Percentiles rank a stretch among this genome's conserved stretches.
phyloP scores from a whole-genome alignment of 2,113 vertebrate genomes.

The Albula glossodonta region DNA sequence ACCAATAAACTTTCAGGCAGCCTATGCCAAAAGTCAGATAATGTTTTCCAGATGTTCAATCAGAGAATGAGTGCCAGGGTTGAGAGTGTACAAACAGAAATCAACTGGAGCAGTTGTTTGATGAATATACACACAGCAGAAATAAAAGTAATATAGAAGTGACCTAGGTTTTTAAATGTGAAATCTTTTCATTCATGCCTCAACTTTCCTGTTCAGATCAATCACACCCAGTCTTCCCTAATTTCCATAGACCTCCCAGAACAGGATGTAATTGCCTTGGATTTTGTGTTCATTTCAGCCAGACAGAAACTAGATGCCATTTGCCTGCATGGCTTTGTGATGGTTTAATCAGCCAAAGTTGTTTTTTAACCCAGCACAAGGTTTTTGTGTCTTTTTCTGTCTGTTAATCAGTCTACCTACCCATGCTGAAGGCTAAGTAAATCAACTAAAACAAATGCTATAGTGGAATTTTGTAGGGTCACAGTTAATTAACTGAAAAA shows the following conservation, averaged over 20 bases:
- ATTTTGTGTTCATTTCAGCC: not conserved
- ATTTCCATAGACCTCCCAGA: not conserved
- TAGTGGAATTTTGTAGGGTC: not conserved
- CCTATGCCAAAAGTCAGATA: too few relatives aligned
- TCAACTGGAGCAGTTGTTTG: too few relatives aligned
- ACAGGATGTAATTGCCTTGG: not conserved
- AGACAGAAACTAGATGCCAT: constrained; percentile 11
- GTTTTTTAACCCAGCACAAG: not conserved
- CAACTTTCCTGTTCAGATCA: too few relatives aligned
- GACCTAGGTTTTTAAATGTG: not conserved
- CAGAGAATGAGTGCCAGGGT: too few relatives aligned
- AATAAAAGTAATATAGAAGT: not conserved
- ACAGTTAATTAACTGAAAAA: not conserved
- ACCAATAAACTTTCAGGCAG: too few relatives aligned
- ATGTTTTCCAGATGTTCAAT: too few relatives aligned
- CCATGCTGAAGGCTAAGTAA: not conserved
- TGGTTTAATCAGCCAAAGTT: constrained; percentile 5
- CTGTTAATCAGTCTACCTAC: not conserved
- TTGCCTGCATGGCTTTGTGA: not conserved
- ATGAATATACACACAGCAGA: too few relatives aligned
- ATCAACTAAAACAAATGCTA: not conserved
- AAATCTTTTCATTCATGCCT: not conserved
- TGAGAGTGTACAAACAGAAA: too few relatives aligned
- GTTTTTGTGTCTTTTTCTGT: not conserved
- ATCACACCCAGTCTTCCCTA: not conserved